Conservation (phyloP, 2,888 invertebrate genomes). For the Altica lythri region DNA sequence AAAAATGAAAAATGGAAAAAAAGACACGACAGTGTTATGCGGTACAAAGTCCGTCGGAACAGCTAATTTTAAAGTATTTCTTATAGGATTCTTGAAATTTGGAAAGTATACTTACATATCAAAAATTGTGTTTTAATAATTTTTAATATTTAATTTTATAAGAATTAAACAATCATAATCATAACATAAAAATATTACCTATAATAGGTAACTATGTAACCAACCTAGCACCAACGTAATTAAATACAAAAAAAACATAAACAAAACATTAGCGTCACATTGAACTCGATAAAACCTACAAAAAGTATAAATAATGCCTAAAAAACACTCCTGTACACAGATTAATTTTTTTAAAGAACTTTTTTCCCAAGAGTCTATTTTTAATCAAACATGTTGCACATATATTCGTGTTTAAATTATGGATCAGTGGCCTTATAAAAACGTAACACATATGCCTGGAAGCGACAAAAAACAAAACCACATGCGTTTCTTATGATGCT, state of each 20-base stretch:
- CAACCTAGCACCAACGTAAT: slow-evolving; percentile 6
- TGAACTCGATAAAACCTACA: slow-evolving; percentile 19
- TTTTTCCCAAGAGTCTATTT: slow-evolving; percentile 39
- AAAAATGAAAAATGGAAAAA: too few relatives aligned
- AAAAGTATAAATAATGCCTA: slow-evolving; percentile 25
- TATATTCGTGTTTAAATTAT: slow-evolving; percentile 44
- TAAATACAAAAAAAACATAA: slow-evolving; percentile 29
- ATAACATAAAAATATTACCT: too few relatives aligned
- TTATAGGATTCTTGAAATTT: too few relatives aligned
- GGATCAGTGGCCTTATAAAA: slow-evolving; percentile 46
- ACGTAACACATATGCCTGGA: slow-evolving; percentile 42
- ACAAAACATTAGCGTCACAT: slow-evolving; percentile 28
- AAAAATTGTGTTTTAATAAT: too few relatives aligned
- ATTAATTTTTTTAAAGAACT: slow-evolving; percentile 37
- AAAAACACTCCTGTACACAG: slow-evolving; percentile 31
- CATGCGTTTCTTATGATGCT: slow-evolving; percentile 40
- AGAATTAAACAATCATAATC: too few relatives aligned
- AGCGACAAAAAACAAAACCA: slow-evolving; percentile 46
- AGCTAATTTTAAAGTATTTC: too few relatives aligned
- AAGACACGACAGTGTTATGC: too few relatives aligned
- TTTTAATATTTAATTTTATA: too few relatives aligned
- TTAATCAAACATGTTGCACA: slow-evolving; percentile 33
- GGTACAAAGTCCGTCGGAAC: too few relatives aligned
- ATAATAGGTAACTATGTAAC: too few relatives aligned
- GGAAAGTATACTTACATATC: too few relatives aligned